These are phyloP conservation scores for Eulithis prunata DNA, from an alignment of 2,888 invertebrate genomes.

Conservation along the genomic window DNA sequence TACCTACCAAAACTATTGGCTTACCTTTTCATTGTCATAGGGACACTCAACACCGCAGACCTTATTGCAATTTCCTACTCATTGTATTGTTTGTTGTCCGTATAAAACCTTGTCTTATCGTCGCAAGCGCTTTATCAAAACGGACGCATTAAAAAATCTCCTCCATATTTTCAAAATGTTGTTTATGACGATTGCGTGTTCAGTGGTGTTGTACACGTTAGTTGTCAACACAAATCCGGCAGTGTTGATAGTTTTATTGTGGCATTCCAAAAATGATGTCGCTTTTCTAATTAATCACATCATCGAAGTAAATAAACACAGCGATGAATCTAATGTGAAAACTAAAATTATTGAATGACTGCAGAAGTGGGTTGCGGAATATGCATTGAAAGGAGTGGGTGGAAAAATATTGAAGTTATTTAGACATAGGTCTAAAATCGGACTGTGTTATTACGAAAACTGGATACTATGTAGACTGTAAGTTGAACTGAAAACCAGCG, in stretches of 20 bases:
- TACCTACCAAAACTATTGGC: not conserved
- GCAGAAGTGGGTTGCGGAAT: not conserved
- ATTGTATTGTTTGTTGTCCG: constrained; percentile 10
- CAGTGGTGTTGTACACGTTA: constrained; percentile 41
- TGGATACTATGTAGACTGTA: too few species aligned
- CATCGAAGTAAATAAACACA: constrained; percentile 16
- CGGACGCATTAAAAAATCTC: constrained; percentile 17
- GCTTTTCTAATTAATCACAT: constrained; percentile 20
- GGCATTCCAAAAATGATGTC: constrained; percentile 50
- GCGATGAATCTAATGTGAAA: constrained; percentile 13
- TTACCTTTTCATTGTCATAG: constrained; percentile 11
- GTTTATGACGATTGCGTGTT: constrained; percentile 16
- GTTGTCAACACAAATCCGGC: constrained; percentile 44
- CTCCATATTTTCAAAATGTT: constrained; percentile 28
- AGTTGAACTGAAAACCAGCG: too few species aligned
- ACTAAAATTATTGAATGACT: not conserved
- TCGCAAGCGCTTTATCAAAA: constrained; percentile 16
- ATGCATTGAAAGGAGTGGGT: too few species aligned
- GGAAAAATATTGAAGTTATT: too few species aligned
- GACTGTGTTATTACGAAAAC: too few species aligned
- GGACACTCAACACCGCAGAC: constrained; percentile 9
- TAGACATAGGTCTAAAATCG: too few species aligned
- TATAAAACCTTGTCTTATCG: constrained; percentile 14
- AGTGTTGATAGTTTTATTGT: constrained; percentile 49
- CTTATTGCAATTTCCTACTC: constrained; percentile 6